Conservation (phyloP, 2,797 vertebrate genomes). For the Numenius phaeopus region DNA sequence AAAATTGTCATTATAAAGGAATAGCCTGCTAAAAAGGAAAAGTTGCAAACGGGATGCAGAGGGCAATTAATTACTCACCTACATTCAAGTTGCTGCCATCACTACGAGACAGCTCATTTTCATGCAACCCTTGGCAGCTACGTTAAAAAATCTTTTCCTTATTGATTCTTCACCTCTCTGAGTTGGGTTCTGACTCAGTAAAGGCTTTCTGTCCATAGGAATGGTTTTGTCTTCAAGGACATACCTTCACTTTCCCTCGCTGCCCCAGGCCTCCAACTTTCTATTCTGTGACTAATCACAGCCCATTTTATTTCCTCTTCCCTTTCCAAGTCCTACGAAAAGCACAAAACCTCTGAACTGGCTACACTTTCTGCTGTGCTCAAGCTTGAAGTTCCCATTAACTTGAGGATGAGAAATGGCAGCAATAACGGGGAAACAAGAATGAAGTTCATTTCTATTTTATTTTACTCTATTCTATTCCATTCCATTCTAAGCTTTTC, state of each 20-base stretch:
- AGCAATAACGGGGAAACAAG: background rate
- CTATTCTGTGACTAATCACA: background rate
- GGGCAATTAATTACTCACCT: background rate
- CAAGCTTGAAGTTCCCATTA: fast-evolving
- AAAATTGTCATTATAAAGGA: background rate
- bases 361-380: background rate
- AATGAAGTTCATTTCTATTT: background rate
- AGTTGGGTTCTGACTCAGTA: background rate
- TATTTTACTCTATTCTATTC: background rate
- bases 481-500: background rate
- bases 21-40: background rate
- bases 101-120: background rate
- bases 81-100: background rate
- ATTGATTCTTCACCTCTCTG: background rate
- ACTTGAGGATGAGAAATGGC: background rate
- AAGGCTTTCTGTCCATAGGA: fast-evolving
- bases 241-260: background rate
- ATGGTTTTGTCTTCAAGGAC: background rate
- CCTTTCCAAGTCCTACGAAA: background rate
- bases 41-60: background rate
- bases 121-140: background rate
- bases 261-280: background rate
- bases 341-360: background rate
- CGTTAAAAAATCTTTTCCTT: background rate
- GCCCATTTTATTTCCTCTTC: background rate